These are phyloP conservation scores for Ciona savignyi DNA, from an alignment of 23 tunicate species.

Conservation along the genomic window DNA sequence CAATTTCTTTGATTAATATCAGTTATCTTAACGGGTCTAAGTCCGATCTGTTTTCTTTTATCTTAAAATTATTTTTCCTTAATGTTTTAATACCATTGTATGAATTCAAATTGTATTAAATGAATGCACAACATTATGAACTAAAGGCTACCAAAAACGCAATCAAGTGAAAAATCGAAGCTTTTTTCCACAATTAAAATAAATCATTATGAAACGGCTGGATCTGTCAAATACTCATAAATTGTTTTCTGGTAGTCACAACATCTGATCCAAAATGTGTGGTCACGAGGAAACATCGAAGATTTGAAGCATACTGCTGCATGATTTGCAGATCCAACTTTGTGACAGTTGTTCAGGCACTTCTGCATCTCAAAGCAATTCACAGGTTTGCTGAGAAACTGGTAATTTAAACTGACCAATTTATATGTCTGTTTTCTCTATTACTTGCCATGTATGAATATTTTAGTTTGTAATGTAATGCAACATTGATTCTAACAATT, in stretches of 20 bases:
- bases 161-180: neutral
- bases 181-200: neutral
- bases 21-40: no score
- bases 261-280: conserved; percentile 67
- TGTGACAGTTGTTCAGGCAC: conserved; percentile 88
- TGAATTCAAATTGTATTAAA: no score
- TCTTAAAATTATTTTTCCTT: neutral
- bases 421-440: no score
- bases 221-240: no score
- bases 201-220: neutral
- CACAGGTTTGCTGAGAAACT: no score
- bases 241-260: conserved; percentile 11
- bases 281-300: conserved; percentile 75
- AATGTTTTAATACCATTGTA: no score
- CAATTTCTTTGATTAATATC: no score
- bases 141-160: neutral
- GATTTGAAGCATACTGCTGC: conserved; percentile 94
- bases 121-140: no score
- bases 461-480: neutral
- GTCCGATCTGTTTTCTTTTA: no score
- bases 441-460: no score
- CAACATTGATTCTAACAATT: neutral
- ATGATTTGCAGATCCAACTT: conserved; percentile 71
- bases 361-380: conserved; percentile 75
- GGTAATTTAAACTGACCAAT: no score